phyloP scores from a whole-genome alignment of 2,888 invertebrate genomes.

The Frankliniella intonsa region DNA sequence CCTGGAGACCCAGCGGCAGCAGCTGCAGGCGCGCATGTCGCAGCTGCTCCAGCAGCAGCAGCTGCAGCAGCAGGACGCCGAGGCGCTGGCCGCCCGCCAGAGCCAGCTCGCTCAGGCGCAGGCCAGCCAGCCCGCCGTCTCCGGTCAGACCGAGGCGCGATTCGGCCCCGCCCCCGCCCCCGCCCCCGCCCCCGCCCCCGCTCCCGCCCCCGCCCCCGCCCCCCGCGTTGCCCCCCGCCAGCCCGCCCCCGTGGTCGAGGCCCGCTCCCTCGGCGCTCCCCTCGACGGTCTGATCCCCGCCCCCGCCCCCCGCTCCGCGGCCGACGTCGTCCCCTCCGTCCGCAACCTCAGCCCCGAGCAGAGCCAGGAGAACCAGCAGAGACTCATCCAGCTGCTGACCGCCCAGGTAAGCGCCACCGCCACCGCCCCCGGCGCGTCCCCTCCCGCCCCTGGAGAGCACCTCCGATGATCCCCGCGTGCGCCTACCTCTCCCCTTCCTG shows the following conservation, averaged over 20 bases:
- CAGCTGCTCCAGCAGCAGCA: constrained; percentile 33
- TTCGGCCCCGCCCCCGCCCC: constrained; percentile 37
- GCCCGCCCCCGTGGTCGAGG: constrained; percentile 38
- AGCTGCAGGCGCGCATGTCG: constrained; percentile 28
- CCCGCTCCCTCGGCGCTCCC: constrained; percentile 41
- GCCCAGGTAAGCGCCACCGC: constrained; percentile 42
- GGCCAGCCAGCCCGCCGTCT: constrained; percentile 28
- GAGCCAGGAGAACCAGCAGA: constrained; percentile 48
- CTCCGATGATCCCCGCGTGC: background rate
- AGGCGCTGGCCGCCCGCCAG: constrained; percentile 27
- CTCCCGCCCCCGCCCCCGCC: constrained; percentile 40
- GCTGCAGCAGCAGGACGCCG: constrained; percentile 30
- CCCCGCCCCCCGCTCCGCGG: constrained; percentile 39
- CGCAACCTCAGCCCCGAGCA: constrained; percentile 44
- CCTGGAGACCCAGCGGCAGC: constrained; percentile 32
- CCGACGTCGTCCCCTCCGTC: constrained; percentile 44
- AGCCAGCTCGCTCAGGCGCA: constrained; percentile 34
- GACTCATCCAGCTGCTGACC: constrained; percentile 51
- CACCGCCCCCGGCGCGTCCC: background rate
- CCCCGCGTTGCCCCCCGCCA: constrained; percentile 40
- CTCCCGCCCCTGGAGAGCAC: background rate
- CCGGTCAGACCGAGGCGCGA: constrained; percentile 37
- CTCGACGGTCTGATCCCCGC: constrained; percentile 39
- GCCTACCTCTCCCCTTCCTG: background rate
- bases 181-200: constrained; percentile 32